These are phyloP conservation scores for Catharus minimus DNA, from an alignment of 2,113 vertebrate species.

Conservation along the genomic window DNA sequence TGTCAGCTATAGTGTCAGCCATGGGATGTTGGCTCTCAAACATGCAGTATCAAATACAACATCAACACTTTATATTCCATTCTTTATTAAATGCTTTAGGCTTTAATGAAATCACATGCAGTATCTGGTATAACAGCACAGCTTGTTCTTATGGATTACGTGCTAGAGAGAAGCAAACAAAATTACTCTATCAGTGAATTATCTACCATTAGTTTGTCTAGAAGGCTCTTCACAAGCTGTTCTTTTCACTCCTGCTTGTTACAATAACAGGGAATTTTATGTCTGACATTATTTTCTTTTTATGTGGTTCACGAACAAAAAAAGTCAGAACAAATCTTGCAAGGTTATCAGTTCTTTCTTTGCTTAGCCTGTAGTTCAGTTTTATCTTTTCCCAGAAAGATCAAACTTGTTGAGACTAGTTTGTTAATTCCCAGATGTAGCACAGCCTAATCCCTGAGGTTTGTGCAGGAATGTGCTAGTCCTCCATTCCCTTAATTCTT, in stretches of 20 bases:
- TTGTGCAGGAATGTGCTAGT: constrained; percentile 70
- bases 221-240: constrained; percentile 59
- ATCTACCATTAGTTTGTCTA: constrained; percentile 63
- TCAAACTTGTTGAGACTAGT: constrained; percentile 72
- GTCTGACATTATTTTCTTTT: constrained; percentile 56
- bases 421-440: constrained; percentile 69
- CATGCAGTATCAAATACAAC: neutral
- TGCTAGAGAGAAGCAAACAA: constrained; percentile 43
- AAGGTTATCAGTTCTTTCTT: constrained; percentile 68
- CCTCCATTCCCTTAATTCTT: constrained; percentile 60
- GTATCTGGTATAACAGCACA: constrained; percentile 36
- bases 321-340: constrained; percentile 49
- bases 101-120: neutral
- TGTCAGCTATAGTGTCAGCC: neutral
- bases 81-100: neutral
- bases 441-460: constrained; percentile 71
- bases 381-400: constrained; percentile 70
- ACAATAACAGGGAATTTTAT: constrained; percentile 34
- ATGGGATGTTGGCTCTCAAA: neutral
- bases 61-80: neutral
- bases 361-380: constrained; percentile 66
- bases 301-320: constrained; percentile 57
- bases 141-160: constrained; percentile 51
- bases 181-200: constrained; percentile 52
- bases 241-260: constrained; percentile 58